Percentiles rank a stretch among this genome's conserved stretches.
Evolutionary conservation across 2,888 invertebrate genomes (phyloP).

Genomic region (Chaetoderma sp.): DNA sequence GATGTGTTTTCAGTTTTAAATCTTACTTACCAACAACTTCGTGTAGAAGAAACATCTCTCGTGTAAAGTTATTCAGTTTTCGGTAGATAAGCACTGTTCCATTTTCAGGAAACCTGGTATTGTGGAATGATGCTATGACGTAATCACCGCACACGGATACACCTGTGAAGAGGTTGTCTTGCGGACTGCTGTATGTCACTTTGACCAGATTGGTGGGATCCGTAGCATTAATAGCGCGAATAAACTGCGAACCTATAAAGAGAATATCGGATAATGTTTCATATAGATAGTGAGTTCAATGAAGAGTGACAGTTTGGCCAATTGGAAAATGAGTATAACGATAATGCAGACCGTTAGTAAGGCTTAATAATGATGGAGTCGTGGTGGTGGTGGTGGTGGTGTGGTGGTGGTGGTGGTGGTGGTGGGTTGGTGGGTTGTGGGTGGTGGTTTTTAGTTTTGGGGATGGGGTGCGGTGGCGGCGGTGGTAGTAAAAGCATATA

Average conservation of each 20-base stretch:
- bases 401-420: too few relatives aligned
- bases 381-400: too few relatives aligned
- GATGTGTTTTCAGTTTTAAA: neutral
- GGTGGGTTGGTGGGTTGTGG: too few relatives aligned
- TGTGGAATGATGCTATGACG: slow-evolving; percentile 44
- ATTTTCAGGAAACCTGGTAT: slow-evolving; percentile 26
- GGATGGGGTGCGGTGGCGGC: too few relatives aligned
- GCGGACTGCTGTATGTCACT: slow-evolving; percentile 13
- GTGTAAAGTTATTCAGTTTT: neutral
- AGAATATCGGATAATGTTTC: neutral
- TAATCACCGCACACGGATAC: slow-evolving; percentile 48
- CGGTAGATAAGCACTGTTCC: slow-evolving; percentile 41
- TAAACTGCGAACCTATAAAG: slow-evolving; percentile 39
- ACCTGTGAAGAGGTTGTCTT: slow-evolving; percentile 46
- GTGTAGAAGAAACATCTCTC: neutral
- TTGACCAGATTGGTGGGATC: slow-evolving; percentile 36
- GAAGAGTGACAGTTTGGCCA: too few relatives aligned
- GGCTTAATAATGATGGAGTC: too few relatives aligned
- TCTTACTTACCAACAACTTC: neutral
- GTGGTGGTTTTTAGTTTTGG: too few relatives aligned
- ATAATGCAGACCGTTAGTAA: too few relatives aligned
- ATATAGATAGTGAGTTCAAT: too few relatives aligned
- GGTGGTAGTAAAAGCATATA: too few relatives aligned
- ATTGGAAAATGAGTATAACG: too few relatives aligned
- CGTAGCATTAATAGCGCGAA: slow-evolving; percentile 46